These are phyloP conservation scores for Desoria tigrina DNA, from an alignment of 2,888 invertebrate genomes.

Conservation along the genomic window DNA sequence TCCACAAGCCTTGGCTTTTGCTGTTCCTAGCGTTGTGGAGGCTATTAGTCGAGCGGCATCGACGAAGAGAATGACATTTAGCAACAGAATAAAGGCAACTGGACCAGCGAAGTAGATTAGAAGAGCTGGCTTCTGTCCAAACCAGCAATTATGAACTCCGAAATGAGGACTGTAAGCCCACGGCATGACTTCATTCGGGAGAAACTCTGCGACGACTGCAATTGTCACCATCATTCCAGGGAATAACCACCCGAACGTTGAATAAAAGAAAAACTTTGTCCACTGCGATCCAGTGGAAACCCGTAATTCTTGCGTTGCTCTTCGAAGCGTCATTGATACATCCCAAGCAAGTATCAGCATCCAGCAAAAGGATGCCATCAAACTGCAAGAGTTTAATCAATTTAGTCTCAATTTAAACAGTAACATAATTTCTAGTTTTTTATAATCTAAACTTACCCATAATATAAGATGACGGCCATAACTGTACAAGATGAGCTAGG, in stretches of 20 bases:
- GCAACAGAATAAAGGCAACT: slow-evolving; percentile 57
- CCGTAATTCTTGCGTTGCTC: slow-evolving; percentile 59
- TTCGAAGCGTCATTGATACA: slow-evolving; percentile 58
- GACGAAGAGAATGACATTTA: slow-evolving; percentile 59
- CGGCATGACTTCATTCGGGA: slow-evolving; percentile 50
- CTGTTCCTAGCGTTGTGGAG: slow-evolving; percentile 56
- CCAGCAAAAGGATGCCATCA: slow-evolving; percentile 63
- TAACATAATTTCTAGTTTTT: too few species aligned
- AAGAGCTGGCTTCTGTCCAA: slow-evolving; percentile 59
- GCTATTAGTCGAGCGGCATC: slow-evolving; percentile 58
- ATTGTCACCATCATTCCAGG: slow-evolving; percentile 57
- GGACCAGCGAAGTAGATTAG: slow-evolving; percentile 61
- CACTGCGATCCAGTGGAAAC: slow-evolving; percentile 57
- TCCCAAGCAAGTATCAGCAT: slow-evolving; percentile 62
- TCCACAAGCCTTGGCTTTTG: slow-evolving; percentile 54
- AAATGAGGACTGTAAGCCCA: slow-evolving; percentile 58
- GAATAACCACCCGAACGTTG: slow-evolving; percentile 58
- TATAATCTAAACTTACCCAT: slow-evolving; percentile 53
- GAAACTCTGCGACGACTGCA: slow-evolving; percentile 57
- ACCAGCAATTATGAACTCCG: slow-evolving; percentile 60
- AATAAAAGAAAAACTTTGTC: slow-evolving; percentile 58
- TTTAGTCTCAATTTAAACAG: not conserved
- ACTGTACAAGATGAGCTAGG: slow-evolving; percentile 56
- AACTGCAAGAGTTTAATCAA: slow-evolving; percentile 53
- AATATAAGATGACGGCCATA: slow-evolving; percentile 59